Conservation (phyloP, 2,113 vertebrate genomes). For the Oreotrochilus melanogaster region DNA sequence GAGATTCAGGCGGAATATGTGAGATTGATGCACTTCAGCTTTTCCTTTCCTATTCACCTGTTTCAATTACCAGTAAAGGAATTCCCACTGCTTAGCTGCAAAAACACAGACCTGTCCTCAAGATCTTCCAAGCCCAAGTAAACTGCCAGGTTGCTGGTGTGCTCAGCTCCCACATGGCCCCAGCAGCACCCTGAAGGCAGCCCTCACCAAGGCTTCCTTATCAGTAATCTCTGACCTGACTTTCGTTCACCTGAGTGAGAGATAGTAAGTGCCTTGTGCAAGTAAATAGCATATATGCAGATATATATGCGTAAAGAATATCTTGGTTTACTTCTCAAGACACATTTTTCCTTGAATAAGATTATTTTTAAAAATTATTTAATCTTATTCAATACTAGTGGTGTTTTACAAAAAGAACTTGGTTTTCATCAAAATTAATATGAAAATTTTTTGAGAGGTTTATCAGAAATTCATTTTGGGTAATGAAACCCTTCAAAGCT, state of each 20-base stretch:
- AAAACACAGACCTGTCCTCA: not conserved
- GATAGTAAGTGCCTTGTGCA: accelerated
- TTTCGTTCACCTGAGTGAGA: accelerated
- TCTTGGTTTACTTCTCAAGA: not conserved
- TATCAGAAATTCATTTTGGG: not conserved
- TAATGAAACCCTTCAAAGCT: not conserved
- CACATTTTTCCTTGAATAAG: not conserved
- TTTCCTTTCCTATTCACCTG: not conserved
- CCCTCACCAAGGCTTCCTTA: not conserved
- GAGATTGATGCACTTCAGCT: not conserved
- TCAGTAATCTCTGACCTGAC: not conserved
- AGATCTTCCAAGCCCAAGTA: accelerated
- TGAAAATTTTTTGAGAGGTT: not conserved
- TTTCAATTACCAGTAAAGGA: not conserved
- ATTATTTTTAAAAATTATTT: not conserved
- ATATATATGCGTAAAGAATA: not conserved
- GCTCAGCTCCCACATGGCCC: not conserved
- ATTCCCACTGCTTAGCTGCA: not conserved
- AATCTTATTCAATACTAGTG: accelerated
- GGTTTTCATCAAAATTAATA: not conserved
- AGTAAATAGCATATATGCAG: not conserved
- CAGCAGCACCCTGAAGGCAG: not conserved
- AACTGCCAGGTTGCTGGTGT: not conserved
- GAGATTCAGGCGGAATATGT: not conserved
- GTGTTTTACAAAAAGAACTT: not conserved